Conservation (phyloP, 53 echinoderm and acorn worm species). For the Crossaster papposus region DNA sequence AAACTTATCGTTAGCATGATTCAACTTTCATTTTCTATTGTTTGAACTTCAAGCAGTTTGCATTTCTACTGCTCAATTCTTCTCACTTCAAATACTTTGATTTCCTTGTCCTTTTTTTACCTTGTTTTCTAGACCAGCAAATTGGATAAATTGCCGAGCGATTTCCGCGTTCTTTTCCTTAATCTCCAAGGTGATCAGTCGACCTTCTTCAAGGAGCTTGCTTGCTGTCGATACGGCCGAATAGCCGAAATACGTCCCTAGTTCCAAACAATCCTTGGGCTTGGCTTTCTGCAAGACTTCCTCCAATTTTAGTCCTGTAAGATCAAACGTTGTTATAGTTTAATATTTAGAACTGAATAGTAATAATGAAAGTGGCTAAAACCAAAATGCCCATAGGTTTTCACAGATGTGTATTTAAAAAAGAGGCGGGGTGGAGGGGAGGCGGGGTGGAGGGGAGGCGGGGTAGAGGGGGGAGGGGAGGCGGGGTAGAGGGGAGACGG, state of each 20-base stretch:
- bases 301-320: conserved; percentile 27
- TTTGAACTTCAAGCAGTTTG: too few relatives aligned
- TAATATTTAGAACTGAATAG: neutral
- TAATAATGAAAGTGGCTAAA: too few relatives aligned
- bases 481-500: too few relatives aligned
- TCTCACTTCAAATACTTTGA: too few relatives aligned
- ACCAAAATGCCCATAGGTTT: too few relatives aligned
- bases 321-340: neutral
- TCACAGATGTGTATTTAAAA: too few relatives aligned
- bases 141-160: conserved; percentile 53
- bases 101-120: neutral
- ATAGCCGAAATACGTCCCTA: conserved; percentile 68
- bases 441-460: too few relatives aligned
- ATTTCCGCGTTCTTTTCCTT: neutral
- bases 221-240: conserved; percentile 56
- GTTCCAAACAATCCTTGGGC: conserved; percentile 57
- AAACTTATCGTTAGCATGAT: too few relatives aligned
- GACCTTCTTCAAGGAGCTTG: conserved; percentile 51
- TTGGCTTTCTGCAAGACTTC: conserved; percentile 34
- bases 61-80: too few relatives aligned
- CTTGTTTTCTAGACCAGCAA: conserved; percentile 32
- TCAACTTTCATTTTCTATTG: too few relatives aligned
- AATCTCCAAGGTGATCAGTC: conserved; percentile 57
- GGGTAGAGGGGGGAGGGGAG: too few relatives aligned
- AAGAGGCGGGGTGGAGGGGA: too few relatives aligned